Base-by-base conservation (phyloP, 1,140 invertebrate genomes). In the Phymastichus coffea region DNA sequence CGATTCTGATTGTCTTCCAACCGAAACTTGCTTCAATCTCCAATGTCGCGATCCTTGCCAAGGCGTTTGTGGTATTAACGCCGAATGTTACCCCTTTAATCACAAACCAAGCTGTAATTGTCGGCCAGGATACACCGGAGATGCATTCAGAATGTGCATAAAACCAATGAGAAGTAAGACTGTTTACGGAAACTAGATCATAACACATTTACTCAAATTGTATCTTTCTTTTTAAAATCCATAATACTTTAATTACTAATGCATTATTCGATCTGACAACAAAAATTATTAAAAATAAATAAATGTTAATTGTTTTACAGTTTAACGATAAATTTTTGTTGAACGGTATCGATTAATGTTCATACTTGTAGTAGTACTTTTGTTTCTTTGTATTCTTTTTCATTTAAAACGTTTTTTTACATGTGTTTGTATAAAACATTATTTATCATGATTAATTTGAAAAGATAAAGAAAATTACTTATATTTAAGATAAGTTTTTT, bases 11-110 rank as follows among this genome's bases (percentile, higher is more conserved):
- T 90, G 88, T 70, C 66, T 80, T 8, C 78, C 75, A 17, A 82
- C 85, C 55, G 81, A 80, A 72, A 85, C 86, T 35, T 89, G 87
- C 66, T 73, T 84, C 37, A 80, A 79, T 59, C 86, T 85, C 64
- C 87, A 85, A 76, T 91, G 88, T 71, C 76, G 81, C 62, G 85
- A 89, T 72, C 87, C 88, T 8, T 90, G 88, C 69, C 83, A 82
- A 53, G 87, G 84, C 68, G 85, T 82, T 19, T 89, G 88, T 72
- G 87, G 85, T 28, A 74, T 82, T 48, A 84, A 84, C 66, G 87
- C 88, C 9, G 71, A 84, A 14, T 91, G 89, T 69, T 82, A 84
- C 66, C 85, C 88, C 4, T 76, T 86, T 9, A 89, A 88, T 75
- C 86, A 89, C 67, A 77, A 86, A 37, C 85, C 88, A 9, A 81